These are phyloP conservation scores for Orgyia antiqua DNA, from an alignment of 2,888 invertebrate species.

Conservation along the genomic window DNA sequence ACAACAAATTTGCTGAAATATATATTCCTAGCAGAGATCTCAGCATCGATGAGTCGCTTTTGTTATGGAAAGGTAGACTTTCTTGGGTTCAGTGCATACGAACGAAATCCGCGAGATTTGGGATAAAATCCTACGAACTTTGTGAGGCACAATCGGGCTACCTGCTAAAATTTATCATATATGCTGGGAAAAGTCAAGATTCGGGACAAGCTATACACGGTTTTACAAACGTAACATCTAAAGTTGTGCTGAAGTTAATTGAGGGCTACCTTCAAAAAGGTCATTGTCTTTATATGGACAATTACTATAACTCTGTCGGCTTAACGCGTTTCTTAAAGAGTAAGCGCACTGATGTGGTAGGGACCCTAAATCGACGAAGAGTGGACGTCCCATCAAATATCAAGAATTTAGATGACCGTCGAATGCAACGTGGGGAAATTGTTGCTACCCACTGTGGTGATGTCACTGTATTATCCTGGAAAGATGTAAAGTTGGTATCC, in stretches of 20 bases:
- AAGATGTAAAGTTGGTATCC: slow-evolving; percentile 6
- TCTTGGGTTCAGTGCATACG: slow-evolving; percentile 18
- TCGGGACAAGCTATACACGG: background rate
- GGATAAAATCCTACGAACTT: slow-evolving; percentile 14
- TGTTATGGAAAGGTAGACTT: slow-evolving; percentile 16
- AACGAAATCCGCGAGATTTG: slow-evolving; percentile 16
- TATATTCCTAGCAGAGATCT: slow-evolving; percentile 6
- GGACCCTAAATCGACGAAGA: slow-evolving; percentile 3
- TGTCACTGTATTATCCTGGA: slow-evolving; percentile 6
- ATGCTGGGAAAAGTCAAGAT: background rate
- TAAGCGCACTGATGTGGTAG: slow-evolving; percentile 1
- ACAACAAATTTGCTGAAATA: slow-evolving; percentile 3
- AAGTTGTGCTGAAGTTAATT: slow-evolving; percentile 5
- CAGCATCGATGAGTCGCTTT: slow-evolving; percentile 14
- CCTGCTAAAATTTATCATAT: background rate
- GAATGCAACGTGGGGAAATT: background rate
- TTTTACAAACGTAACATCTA: slow-evolving; percentile 1
- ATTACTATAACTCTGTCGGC: slow-evolving; percentile 2
- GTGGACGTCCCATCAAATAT: background rate
- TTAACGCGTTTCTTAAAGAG: slow-evolving; percentile 6
- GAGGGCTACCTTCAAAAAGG: slow-evolving; percentile 5
- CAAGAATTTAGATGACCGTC: slow-evolving; percentile 1
- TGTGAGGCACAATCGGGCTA: slow-evolving; percentile 14
- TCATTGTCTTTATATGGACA: slow-evolving; percentile 7
- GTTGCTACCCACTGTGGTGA: slow-evolving; percentile 4